Evolutionary conservation across 2,113 vertebrate genomes (phyloP).

Genomic region (Halcyon malimbica): DNA sequence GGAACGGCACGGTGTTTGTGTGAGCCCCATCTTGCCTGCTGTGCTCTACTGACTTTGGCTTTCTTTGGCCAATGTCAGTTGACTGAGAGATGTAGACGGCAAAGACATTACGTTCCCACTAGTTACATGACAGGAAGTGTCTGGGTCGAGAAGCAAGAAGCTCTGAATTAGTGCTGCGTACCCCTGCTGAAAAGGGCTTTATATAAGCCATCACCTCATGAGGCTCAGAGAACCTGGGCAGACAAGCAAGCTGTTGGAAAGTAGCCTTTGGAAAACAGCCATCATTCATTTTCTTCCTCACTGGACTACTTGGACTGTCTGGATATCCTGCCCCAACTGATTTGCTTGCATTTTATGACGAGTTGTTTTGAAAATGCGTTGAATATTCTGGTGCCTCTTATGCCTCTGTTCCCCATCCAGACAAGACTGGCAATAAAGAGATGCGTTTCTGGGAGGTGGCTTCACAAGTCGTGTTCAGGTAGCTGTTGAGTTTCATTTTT

Average conservation of each 20-base stretch:
- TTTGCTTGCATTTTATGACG: background rate
- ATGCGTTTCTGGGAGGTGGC: accelerated
- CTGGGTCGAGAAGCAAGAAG: background rate
- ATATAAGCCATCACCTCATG: background rate
- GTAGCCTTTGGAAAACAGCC: accelerated
- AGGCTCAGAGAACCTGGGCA: background rate
- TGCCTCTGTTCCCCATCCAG: background rate
- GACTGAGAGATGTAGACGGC: background rate
- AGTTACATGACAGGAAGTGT: background rate
- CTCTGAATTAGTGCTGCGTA: background rate
- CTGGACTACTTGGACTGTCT: background rate
- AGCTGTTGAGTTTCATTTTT: background rate
- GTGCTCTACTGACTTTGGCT: background rate
- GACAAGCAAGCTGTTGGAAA: background rate
- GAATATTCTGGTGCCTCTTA: background rate
- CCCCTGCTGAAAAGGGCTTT: background rate
- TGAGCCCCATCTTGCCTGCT: background rate
- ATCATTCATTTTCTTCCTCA: background rate
- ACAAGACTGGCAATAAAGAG: background rate
- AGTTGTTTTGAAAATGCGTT: background rate
- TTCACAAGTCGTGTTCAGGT: background rate
- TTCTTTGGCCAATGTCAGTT: background rate
- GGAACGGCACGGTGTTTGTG: accelerated
- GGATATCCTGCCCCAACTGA: background rate
- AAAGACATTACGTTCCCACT: background rate